Base-by-base conservation (phyloP, 2,888 invertebrate genomes). In the Stenotaenia linearis region DNA sequence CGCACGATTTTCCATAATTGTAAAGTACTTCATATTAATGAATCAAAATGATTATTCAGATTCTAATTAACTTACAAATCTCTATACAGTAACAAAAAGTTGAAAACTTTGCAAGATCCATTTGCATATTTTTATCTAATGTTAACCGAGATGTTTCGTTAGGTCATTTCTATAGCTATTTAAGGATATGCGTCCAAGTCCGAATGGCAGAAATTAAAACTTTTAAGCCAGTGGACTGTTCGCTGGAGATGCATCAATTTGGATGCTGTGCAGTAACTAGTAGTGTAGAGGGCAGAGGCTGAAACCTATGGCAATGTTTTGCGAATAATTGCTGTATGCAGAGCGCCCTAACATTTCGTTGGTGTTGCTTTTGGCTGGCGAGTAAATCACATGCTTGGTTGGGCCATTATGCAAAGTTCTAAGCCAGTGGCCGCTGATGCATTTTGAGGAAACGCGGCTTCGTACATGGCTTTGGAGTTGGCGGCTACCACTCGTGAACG, bases 321-420 rank as follows among this genome's bases (percentile, higher is more conserved):
- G 69, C 69, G 23, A 50, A 28, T 69, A 69, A 69, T 69, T 69
- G 69, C 69, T 50, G 69, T 23, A 28, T 69, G 69, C 69, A 25
- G 69, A 69, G 69, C 69, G 23, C 25, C 25, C 69, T n/a, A 69
- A 69, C 69, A 69, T 69, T 69, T 69, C 69, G 69, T 25, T 69
- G 37, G 37, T 77, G 77, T 45, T 37, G 45, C 76, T 35, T 76
- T 30, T 30, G 76, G 35, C 45, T 28, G 77, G 77, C 77, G 77
- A 45, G 77, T 77, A 77, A 77, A 77, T 77, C 77, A 77, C 45
- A 37, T 23, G 77, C 77, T 18, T 45, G 40, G 45, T n/a, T 77
- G 77, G 77, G 0, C 40, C 45, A 37, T 77, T 77, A 77, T 77
- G 77, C 77, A 77, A 45, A 77, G 45, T 77, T 77, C 23, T 77